phyloP scores from a whole-genome alignment of 2,113 vertebrate species.

The Thamnaconus septentrionalis region DNA sequence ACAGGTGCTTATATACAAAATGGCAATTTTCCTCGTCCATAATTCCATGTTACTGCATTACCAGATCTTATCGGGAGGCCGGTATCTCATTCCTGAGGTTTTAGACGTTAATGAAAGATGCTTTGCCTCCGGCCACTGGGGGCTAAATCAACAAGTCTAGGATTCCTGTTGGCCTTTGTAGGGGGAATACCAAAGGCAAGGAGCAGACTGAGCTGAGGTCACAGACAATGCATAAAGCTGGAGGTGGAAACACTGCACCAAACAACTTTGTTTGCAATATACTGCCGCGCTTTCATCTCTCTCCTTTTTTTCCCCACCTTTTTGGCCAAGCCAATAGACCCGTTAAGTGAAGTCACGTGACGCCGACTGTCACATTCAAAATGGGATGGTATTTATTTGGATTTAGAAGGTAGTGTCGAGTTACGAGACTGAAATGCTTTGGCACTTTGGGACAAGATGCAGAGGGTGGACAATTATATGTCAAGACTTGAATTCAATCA shows the following conservation, averaged over 20 bases:
- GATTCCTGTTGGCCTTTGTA: conserved; percentile 75
- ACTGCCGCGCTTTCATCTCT: neutral
- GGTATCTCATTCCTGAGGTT: conserved; percentile 80
- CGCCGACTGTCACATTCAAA: conserved; percentile 1
- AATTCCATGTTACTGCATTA: conserved; percentile 82
- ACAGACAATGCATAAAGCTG: conserved; percentile 48
- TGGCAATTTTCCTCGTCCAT: conserved; percentile 81
- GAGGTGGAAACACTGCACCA: conserved; percentile 42
- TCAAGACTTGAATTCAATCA: no score
- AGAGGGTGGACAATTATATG: no score
- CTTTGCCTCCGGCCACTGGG: conserved; percentile 70
- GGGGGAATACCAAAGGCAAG: conserved; percentile 64
- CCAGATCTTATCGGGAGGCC: conserved; percentile 78
- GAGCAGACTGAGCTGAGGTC: conserved; percentile 55
- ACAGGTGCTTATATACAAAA: conserved; percentile 84
- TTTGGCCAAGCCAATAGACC: neutral
- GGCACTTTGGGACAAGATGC: no score
- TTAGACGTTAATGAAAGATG: conserved; percentile 83
- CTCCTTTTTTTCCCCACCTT: neutral
- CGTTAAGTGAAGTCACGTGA: neutral
- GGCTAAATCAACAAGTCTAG: conserved; percentile 73
- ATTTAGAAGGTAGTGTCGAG: neutral
- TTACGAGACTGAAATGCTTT: no score
- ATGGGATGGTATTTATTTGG: neutral
- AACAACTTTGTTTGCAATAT: conserved; percentile 35